Evolutionary conservation across 2,888 invertebrate species (phyloP), one percentile per base, ranked within the genome.

Genomic region (Mythimna impura): DNA sequence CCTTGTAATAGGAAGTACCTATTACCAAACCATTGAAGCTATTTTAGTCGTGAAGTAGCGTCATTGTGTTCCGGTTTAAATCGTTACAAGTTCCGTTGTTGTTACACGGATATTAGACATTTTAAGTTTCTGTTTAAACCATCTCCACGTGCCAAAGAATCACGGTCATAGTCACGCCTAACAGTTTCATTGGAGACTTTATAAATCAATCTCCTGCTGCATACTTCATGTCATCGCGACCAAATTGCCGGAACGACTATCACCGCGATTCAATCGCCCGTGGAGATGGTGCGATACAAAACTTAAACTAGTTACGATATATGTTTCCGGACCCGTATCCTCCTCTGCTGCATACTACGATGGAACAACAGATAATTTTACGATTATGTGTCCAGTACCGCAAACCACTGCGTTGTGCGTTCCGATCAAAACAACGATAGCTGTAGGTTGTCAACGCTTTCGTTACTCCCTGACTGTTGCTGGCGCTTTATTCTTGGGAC

Each of bases 1-100:
- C 52, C n/a, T 73, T 73, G 61, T 62, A 20, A 63, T 10, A 22
- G 43, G 40, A 52, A 58, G 34, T 55, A 43, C 20, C 8, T n/a
- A n/a, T 36, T 60, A n/a, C 10, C 34, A 3, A 57, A n/a, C 20
- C 14, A 43, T 10, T 0, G 25, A 17, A 22, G 0, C 10, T 14
- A 30, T 65, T 54, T 73, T 57, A 10, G 17, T 57, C 6, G 9
- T 2, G 12, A 8, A 17, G 14, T 4, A 10, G 9, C 36, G 7
- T 34, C 9, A 12, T 25, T n/a, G 40, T 12, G 3, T 70, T 70
- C 40, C n/a, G 30, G 4, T 22, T 22, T 54, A 22, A 12, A 43
- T 14, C 14, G 14, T 43, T 43, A 43, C 14, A 40, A 12, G 43
- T 43, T 14, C 36, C 14, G 14, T 12, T 40, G 40, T 10, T 30